phyloP scores from a whole-genome alignment of 1,140 invertebrate genomes.

The Lepidurus couesii region DNA sequence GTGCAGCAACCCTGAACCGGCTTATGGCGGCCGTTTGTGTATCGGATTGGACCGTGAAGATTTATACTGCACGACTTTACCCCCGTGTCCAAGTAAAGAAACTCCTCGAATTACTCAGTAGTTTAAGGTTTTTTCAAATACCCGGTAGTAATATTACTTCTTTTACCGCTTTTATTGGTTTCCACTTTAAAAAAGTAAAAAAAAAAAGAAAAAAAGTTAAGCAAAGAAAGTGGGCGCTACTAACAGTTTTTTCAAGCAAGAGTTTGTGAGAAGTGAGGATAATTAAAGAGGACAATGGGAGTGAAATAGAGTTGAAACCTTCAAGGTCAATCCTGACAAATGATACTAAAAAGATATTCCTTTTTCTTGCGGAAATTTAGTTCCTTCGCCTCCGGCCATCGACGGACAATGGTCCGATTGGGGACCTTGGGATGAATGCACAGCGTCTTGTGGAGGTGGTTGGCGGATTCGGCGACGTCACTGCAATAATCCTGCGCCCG shows the following conservation, averaged over 20 bases:
- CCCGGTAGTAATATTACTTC: too few species aligned
- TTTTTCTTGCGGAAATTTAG: not conserved
- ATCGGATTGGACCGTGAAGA: slow-evolving; percentile 53
- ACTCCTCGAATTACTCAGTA: not conserved
- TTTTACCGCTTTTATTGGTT: too few species aligned
- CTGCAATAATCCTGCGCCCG: slow-evolving; percentile 60
- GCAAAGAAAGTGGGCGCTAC: too few species aligned
- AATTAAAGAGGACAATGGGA: too few species aligned
- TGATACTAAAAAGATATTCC: too few species aligned
- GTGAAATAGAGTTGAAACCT: too few species aligned
- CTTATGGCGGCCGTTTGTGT: slow-evolving; percentile 44
- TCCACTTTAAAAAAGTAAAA: too few species aligned
- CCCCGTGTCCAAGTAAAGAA: slow-evolving; percentile 64
- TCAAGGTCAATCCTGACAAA: too few species aligned
- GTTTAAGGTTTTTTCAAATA: too few species aligned
- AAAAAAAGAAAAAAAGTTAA: too few species aligned
- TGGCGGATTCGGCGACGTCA: slow-evolving; percentile 48
- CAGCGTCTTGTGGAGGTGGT: slow-evolving; percentile 52
- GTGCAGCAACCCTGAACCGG: slow-evolving; percentile 46
- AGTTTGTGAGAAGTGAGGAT: too few species aligned
- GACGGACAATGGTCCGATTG: slow-evolving; percentile 70
- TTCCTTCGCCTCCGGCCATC: slow-evolving; percentile 49
- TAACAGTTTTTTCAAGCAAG: too few species aligned
- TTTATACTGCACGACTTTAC: slow-evolving; percentile 66
- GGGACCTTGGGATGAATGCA: slow-evolving; percentile 63